phyloP scores from a whole-genome alignment of 2,888 invertebrate genomes.

The Ophion obscuratus region DNA sequence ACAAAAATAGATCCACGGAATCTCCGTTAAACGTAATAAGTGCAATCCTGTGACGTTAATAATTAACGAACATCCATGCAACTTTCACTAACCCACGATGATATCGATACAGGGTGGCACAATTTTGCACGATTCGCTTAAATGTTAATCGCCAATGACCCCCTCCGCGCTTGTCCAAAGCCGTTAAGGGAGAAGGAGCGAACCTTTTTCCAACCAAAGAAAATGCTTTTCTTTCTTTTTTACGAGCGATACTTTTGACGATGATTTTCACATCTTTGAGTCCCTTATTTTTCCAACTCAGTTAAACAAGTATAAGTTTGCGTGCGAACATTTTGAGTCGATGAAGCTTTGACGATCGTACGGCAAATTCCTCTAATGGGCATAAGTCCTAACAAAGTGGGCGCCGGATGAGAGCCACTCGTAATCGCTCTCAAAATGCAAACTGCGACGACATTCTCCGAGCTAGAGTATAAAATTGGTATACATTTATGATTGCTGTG shows the following conservation, averaged over 20 bases:
- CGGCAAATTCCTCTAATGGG: constrained; percentile 21
- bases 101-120: too few relatives aligned
- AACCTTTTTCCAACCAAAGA: too few relatives aligned
- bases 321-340: not conserved
- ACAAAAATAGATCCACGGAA: too few relatives aligned
- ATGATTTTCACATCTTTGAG: not conserved
- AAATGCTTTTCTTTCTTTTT: too few relatives aligned
- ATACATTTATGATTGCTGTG: constrained; percentile 55
- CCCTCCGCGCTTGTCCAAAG: too few relatives aligned
- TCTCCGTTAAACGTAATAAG: too few relatives aligned
- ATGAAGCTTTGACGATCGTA: constrained; percentile 18
- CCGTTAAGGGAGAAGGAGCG: too few relatives aligned
- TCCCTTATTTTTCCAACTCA: not conserved
- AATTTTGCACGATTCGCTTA: too few relatives aligned
- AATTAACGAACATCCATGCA: too few relatives aligned
- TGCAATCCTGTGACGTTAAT: too few relatives aligned
- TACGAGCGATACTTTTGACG: not conserved
- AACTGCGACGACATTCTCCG: constrained; percentile 14
- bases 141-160: too few relatives aligned
- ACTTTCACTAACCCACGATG: too few relatives aligned
- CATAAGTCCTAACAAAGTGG: constrained; percentile 73
- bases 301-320: not conserved
- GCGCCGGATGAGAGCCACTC: constrained; percentile 76
- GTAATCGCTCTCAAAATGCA: constrained; percentile 5
- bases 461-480: constrained; percentile 41